Percentiles rank a stretch among this genome's conserved stretches.
These are phyloP conservation scores for Pterois miles DNA, from an alignment of 2,797 vertebrate species.

Conservation along the genomic window DNA sequence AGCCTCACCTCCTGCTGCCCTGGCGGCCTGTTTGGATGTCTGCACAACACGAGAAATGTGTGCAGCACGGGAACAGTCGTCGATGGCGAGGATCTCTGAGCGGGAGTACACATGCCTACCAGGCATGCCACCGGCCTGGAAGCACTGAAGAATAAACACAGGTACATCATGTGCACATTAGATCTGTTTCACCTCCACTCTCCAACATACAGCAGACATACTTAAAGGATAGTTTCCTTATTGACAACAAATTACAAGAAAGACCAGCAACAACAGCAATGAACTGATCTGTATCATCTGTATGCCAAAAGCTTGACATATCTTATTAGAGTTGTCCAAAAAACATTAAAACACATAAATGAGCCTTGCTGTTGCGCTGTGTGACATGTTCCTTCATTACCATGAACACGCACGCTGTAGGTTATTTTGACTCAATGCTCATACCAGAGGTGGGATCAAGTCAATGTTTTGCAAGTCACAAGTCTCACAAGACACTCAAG, in stretches of 20 bases:
- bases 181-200: background rate
- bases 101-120: constrained; percentile 82
- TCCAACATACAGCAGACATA: background rate
- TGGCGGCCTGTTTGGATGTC: constrained; percentile 76
- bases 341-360: background rate
- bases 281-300: background rate
- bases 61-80: constrained; percentile 74
- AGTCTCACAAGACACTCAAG: too few species aligned
- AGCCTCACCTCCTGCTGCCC: constrained; percentile 81
- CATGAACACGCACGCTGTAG: background rate
- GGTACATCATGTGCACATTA: background rate
- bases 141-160: constrained; percentile 35
- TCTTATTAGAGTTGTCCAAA: background rate
- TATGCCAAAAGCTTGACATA: background rate
- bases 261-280: background rate
- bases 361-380: background rate
- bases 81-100: constrained; percentile 84
- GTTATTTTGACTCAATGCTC: background rate
- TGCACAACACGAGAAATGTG: constrained; percentile 77
- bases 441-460: too few species aligned
- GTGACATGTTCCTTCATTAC: background rate
- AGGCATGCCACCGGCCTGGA: constrained; percentile 71
- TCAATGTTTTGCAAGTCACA: too few species aligned
- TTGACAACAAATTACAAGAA: background rate
- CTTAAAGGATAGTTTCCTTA: background rate